phyloP scores from a whole-genome alignment of 2,113 vertebrate species.

The Anthoscopus minutus region DNA sequence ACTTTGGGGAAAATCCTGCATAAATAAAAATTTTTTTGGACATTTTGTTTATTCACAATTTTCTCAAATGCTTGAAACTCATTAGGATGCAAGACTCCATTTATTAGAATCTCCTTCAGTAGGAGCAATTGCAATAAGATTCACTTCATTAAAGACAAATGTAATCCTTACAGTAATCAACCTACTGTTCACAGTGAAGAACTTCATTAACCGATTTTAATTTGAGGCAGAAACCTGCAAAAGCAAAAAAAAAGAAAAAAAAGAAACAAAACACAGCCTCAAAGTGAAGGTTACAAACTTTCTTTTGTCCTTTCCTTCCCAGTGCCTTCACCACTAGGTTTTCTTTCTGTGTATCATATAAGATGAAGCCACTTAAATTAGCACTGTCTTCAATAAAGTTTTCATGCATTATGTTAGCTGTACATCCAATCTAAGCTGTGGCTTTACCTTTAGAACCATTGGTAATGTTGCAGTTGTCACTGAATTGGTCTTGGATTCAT shows the following conservation, averaged over 20 bases:
- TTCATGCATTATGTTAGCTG: background rate
- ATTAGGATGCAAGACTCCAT: background rate
- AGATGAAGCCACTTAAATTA: background rate
- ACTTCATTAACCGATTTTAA: background rate
- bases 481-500: background rate
- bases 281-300: background rate
- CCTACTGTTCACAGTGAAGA: background rate
- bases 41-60: slow-evolving; percentile 6
- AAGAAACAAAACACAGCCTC: background rate
- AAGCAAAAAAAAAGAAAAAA: background rate
- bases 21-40: slow-evolving; percentile 36
- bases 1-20: background rate
- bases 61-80: background rate
- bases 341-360: background rate
- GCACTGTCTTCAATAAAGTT: background rate
- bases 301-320: background rate
- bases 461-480: fast-evolving
- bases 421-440: background rate
- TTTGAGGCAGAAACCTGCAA: background rate
- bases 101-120: slow-evolving; percentile 7
- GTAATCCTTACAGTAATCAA: background rate
- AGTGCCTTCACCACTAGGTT: background rate
- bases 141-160: background rate
- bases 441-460: background rate
- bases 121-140: background rate